Evolutionary conservation across 2,797 vertebrate species (phyloP), one percentile per base, ranked within the genome.

Genomic region (Passerculus sandwichensis): DNA sequence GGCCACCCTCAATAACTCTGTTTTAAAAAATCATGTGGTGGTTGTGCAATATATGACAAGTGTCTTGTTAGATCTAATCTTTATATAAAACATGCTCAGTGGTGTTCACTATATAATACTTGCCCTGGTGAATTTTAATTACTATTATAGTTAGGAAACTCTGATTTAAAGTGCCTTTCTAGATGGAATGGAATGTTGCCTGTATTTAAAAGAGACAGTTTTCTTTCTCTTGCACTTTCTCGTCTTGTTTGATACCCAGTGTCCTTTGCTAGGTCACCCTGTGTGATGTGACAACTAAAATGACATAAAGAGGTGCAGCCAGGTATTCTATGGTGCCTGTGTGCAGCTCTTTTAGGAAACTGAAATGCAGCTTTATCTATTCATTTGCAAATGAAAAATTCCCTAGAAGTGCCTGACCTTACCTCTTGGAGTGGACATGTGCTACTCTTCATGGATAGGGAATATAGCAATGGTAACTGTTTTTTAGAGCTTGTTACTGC

Each of bases 1-100:
- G 82, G 79, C 70, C 89, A 91, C 79, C 89, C 82, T 91, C 76
- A 83, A 64, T 95, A 91, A 93, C 92, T 93, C 85, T 91, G 73
- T 81, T 95, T 84, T 88, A 66, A 88, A 95, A 95, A 91, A 78
- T 93, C 70, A 36, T 60, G 86, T 93, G 88, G 42, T 85, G 83
- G 61, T 95, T 82, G 76, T 62, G 66, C 62, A 96, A 86, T 95
- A 85, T 89, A 81, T 88, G 82, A 91, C 75, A 92, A 93, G 69
- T 93, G 93, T 92, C 91, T 84, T 86, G 70, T 64, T 86, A 60
- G 70, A 89, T 81, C 62, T 89, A 76, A 89, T 96, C 62, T 89
- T 95, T 89, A 84, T 89, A 86, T 91, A 86, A 95, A 92, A 84
- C 82, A 85, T 72, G 42, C 61, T 89, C 89, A 73, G 69, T 6